These are phyloP conservation scores for Coluber constrictor DNA, from an alignment of 2,797 vertebrate genomes.

Conservation along the genomic window DNA sequence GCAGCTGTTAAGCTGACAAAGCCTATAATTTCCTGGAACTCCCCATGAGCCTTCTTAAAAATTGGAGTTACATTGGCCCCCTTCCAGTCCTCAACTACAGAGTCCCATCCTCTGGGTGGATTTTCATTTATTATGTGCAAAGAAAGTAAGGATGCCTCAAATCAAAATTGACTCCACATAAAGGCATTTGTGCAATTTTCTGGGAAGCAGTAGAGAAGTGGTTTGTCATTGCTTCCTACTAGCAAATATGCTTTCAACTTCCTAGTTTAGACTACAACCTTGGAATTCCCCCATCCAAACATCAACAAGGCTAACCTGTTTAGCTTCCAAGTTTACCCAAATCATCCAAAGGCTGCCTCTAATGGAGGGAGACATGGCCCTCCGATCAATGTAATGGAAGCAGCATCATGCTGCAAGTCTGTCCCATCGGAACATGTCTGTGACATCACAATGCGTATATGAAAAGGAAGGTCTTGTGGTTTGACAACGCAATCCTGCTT, in stretches of 20 bases:
- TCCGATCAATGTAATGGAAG: background rate
- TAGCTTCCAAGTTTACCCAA: background rate
- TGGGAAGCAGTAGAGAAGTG: background rate
- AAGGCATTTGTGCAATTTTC: background rate
- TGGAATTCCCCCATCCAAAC: background rate
- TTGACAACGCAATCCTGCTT: background rate
- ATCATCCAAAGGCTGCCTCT: background rate
- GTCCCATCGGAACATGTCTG: background rate
- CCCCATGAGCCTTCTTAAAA: background rate
- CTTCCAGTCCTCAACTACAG: background rate
- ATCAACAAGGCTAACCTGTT: background rate
- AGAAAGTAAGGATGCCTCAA: background rate
- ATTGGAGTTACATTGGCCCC: background rate
- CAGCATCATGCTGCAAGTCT: background rate
- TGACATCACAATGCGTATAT: background rate
- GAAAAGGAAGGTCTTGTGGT: background rate
- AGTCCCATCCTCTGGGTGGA: background rate
- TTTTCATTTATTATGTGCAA: background rate
- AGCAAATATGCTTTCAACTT: background rate
- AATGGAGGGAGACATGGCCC: background rate
- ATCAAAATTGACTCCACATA: background rate
- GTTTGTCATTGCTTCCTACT: background rate
- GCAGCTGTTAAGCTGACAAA: background rate
- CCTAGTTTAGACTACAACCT: background rate
- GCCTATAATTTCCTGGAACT: background rate